Conservation (phyloP, 2,113 vertebrate genomes). For the Orcinus orca region DNA sequence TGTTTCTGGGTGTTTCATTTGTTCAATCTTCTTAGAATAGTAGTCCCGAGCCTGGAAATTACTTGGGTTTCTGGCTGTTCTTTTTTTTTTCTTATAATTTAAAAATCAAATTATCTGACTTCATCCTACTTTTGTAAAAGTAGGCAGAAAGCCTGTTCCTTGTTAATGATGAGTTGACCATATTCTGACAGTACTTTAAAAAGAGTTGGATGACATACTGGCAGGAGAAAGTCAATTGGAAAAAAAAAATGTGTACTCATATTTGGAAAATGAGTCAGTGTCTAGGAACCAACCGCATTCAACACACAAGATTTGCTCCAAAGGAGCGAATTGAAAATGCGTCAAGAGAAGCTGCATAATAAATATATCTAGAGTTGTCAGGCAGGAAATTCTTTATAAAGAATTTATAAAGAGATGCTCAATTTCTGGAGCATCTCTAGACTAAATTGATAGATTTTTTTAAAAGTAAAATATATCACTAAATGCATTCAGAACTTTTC, state of each 20-base stretch:
- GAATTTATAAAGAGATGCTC: neutral
- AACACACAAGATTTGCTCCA: slow-evolving; percentile 51
- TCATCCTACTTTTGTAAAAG: slow-evolving; percentile 42
- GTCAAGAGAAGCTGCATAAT: slow-evolving; percentile 32
- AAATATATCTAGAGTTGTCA: neutral
- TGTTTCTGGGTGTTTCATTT: neutral
- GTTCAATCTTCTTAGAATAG: slow-evolving; percentile 2
- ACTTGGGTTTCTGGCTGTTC: neutral
- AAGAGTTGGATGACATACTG: slow-evolving; percentile 53
- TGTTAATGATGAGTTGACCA: slow-evolving; percentile 51
- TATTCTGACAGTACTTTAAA: slow-evolving; percentile 59
- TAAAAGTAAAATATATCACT: slow-evolving; percentile 12
- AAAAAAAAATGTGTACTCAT: slow-evolving; percentile 11
- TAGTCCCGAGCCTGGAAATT: neutral
- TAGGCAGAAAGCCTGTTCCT: slow-evolving; percentile 60
- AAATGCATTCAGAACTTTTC: neutral
- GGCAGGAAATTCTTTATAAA: neutral
- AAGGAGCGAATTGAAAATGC: slow-evolving; percentile 48
- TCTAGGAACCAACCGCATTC: slow-evolving; percentile 75
- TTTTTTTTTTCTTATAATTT: slow-evolving; percentile 45
- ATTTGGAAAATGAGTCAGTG: slow-evolving; percentile 78
- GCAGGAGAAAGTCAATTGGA: slow-evolving; percentile 33
- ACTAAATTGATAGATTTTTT: neutral
- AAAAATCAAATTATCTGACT: slow-evolving; percentile 59
- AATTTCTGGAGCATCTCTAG: neutral